Evolutionary conservation across 2,797 vertebrate genomes (phyloP).

Genomic region (Tolypeutes matacus): DNA sequence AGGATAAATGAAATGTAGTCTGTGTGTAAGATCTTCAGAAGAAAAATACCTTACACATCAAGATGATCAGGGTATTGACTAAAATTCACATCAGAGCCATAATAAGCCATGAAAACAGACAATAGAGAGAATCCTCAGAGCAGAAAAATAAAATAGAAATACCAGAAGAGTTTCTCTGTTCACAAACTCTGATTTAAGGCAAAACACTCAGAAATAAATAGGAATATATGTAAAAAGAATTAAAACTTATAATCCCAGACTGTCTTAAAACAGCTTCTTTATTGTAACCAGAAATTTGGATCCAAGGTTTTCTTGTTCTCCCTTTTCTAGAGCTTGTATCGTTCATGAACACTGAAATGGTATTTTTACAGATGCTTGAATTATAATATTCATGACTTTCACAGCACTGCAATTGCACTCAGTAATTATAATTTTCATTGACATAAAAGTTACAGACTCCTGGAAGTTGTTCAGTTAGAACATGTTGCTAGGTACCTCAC

Average conservation of each 20-base stretch:
- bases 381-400: conserved; percentile 70
- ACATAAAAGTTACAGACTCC: conserved; percentile 65
- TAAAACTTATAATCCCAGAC: conserved; percentile 27
- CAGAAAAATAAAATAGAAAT: conserved; percentile 52
- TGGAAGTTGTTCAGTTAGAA: conserved; percentile 52
- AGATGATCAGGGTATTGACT: neutral
- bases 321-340: conserved; percentile 59
- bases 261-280: conserved; percentile 39
- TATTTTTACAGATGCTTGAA: conserved; percentile 67
- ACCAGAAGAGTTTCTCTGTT: neutral
- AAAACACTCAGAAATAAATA: conserved; percentile 42
- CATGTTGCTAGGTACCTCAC: conserved; percentile 48
- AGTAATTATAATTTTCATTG: conserved; percentile 73
- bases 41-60: neutral
- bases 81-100: conserved; percentile 53
- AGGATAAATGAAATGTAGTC: conserved; percentile 30
- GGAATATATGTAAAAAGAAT: neutral
- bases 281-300: conserved; percentile 33
- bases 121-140: neutral
- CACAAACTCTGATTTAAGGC: neutral
- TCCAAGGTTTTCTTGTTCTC: conserved; percentile 50
- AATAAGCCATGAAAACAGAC: conserved; percentile 44
- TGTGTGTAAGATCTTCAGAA: conserved; percentile 42
- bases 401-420: conserved; percentile 59
- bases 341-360: conserved; percentile 61